A percentile compares a stretch with the other conserved stretches of the same genome.
phyloP scores from a whole-genome alignment of 2,797 vertebrate species.

The Coluber constrictor region DNA sequence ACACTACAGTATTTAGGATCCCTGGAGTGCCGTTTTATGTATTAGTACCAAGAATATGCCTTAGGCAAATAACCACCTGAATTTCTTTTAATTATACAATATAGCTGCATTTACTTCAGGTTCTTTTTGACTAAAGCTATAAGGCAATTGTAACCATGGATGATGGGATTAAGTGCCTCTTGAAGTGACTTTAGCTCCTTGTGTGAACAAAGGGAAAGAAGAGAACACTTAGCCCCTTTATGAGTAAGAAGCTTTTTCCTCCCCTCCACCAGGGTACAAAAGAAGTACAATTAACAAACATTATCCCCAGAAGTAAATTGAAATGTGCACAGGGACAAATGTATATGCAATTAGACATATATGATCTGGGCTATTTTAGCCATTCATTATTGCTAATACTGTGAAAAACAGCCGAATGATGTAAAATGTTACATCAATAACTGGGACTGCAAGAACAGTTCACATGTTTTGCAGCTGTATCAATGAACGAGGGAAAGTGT shows the following conservation, averaged over 20 bases:
- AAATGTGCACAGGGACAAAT: conserved; percentile 76
- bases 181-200: conserved; percentile 97
- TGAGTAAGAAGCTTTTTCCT: conserved; percentile 73
- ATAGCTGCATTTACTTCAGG: conserved; percentile 84
- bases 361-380: conserved; percentile 81
- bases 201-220: conserved; percentile 83
- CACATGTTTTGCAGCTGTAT: conserved; percentile 65
- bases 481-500: conserved; percentile 64
- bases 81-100: conserved; percentile 91
- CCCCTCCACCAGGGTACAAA: conserved; percentile 65
- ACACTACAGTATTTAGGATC: conserved; percentile 76
- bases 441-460: conserved; percentile 80
- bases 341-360: conserved; percentile 85
- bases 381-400: conserved; percentile 86
- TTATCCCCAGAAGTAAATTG: conserved; percentile 82
- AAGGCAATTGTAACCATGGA: conserved; percentile 91
- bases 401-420: conserved; percentile 83
- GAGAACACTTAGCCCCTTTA: conserved; percentile 81
- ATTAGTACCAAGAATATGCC: conserved; percentile 81
- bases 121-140: conserved; percentile 89
- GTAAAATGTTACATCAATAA: conserved; percentile 76
- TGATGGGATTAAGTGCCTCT: conserved; percentile 97
- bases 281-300: conserved; percentile 86
- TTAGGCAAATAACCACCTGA: conserved; percentile 85
- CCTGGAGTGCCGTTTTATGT: conserved; percentile 77